Conservation (phyloP, 2,113 vertebrate genomes). For the Gasterosteus aculeatus region DNA sequence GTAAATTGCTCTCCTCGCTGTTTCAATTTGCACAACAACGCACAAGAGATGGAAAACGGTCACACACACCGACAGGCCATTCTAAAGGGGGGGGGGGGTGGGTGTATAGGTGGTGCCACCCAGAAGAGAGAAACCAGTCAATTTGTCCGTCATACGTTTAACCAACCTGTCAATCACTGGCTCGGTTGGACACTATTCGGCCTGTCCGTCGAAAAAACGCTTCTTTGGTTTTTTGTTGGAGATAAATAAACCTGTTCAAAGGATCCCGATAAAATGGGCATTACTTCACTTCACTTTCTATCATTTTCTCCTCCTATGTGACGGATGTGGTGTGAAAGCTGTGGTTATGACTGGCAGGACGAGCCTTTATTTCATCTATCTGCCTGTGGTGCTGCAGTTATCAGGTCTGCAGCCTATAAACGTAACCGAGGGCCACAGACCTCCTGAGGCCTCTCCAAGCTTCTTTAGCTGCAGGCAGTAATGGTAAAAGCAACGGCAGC, state of each 20-base stretch:
- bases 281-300: neutral
- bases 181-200: neutral
- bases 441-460: constrained; percentile 51
- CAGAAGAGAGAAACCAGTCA: constrained; percentile 7
- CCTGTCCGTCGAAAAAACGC: neutral
- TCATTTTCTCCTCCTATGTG: neutral
- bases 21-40: constrained; percentile 78
- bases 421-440: constrained; percentile 65
- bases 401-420: constrained; percentile 59
- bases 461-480: constrained; percentile 55
- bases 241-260: neutral
- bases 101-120: constrained; percentile 2
- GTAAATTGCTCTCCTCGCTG: constrained; percentile 61
- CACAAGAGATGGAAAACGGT: constrained; percentile 60
- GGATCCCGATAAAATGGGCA: neutral
- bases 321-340: constrained; percentile 14
- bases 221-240: neutral
- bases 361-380: constrained; percentile 45
- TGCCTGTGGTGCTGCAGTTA: constrained; percentile 64
- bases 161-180: constrained; percentile 26
- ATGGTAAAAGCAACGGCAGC: constrained; percentile 57
- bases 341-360: constrained; percentile 42
- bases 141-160: constrained; percentile 32
- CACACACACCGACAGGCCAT: constrained; percentile 54
- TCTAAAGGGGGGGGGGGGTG: constrained; percentile 31